Conservation (phyloP, 1,140 invertebrate genomes). For the Matsumurasca onukii region DNA sequence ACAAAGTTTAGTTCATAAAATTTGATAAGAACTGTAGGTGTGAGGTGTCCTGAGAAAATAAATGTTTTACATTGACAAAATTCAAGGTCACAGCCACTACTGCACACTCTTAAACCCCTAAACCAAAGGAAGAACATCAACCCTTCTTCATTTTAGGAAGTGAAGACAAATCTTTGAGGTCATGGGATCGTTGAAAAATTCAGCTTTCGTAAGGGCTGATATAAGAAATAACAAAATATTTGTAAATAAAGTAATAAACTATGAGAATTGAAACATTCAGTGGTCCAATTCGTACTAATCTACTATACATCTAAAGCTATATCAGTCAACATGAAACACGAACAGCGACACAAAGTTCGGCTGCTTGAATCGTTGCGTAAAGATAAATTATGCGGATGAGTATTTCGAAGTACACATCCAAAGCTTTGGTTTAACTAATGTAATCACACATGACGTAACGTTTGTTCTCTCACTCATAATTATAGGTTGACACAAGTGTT, state of each 20-base stretch:
- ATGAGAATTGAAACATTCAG: background rate
- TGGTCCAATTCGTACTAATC: conserved; percentile 5
- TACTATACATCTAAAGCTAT: conserved; percentile 25
- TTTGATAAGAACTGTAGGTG: background rate
- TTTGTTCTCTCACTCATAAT: background rate
- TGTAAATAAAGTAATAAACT: background rate
- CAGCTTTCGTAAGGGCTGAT: background rate
- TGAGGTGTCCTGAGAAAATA: background rate
- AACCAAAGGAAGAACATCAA: background rate
- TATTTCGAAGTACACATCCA: background rate
- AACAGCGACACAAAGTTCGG: background rate
- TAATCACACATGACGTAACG: background rate
- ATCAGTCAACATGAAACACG: conserved; percentile 19
- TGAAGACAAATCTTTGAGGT: conserved; percentile 13
- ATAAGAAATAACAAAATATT: background rate
- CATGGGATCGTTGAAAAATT: too few relatives aligned
- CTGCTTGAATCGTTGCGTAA: conserved; percentile 1
- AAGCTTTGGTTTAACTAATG: background rate
- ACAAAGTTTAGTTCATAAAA: background rate
- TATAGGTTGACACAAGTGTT: background rate
- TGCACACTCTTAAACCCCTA: too few relatives aligned
- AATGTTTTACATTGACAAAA: too few relatives aligned
- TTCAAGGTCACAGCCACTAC: too few relatives aligned
- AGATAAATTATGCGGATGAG: background rate
- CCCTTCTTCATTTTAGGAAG: background rate